A percentile compares a stretch with the other conserved stretches of the same genome.
phyloP scores from a whole-genome alignment of 2,888 invertebrate species.

The Agrochola lota region DNA sequence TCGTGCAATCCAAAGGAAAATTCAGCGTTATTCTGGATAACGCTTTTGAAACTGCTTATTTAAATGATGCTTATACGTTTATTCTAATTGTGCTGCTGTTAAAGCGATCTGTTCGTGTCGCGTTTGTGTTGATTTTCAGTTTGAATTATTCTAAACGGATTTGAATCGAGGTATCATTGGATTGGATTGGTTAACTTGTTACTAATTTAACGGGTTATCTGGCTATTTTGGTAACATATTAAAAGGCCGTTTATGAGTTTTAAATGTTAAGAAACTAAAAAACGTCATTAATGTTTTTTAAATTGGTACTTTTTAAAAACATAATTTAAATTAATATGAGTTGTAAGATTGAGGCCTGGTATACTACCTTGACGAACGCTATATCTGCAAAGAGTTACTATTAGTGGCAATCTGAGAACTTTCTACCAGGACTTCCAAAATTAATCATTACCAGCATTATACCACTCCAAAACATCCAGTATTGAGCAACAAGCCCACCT shows the following conservation, averaged over 20 bases:
- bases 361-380: not conserved
- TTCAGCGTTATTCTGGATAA: slow-evolving; percentile 62
- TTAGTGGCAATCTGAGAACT: too few species aligned
- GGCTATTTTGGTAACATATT: not conserved
- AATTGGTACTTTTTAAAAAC: not conserved
- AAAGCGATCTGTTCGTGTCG: slow-evolving; percentile 49
- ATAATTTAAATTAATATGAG: not conserved
- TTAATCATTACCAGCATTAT: not conserved
- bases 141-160: slow-evolving; percentile 25
- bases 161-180: slow-evolving; percentile 1
- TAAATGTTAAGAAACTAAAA: not conserved
- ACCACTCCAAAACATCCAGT: not conserved
- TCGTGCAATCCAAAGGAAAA: slow-evolving; percentile 64
- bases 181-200: not conserved
- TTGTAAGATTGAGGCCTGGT: not conserved
- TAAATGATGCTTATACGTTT: slow-evolving; percentile 64
- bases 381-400: too few species aligned
- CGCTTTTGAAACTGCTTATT: slow-evolving; percentile 60
- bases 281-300: not conserved
- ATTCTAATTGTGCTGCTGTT: slow-evolving; percentile 61
- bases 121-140: slow-evolving; percentile 28
- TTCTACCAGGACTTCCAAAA: not conserved
- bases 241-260: not conserved
- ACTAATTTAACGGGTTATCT: not conserved
- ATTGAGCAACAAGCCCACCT: not conserved